Base-by-base conservation (phyloP, 2,113 vertebrate genomes). In the Rhea pennata region DNA sequence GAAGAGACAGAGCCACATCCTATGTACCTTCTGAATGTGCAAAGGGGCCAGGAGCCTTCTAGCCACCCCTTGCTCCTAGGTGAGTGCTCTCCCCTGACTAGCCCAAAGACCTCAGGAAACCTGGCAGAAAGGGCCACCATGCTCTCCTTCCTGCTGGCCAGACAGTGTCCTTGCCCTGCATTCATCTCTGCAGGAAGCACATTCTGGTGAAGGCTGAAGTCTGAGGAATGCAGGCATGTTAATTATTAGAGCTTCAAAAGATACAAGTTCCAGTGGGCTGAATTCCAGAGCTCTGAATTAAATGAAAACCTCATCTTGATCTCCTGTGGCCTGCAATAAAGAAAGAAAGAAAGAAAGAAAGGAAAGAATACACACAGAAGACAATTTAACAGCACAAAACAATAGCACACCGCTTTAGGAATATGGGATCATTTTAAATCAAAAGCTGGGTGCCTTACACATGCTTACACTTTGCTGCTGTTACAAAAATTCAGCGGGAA, bases 191-290 rank as follows among this genome's bases (percentile, higher is more conserved):
- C 87, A 93, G 90, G 75, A 87, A 96, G 66, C 40, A 76, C 44
- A 66, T 91, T 95, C 77, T 91, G 77, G 53, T 79, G 48, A 96
- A 66, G 2, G 9, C 48, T 72, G 62, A 40, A 82, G 74, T 82
- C 83, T 46, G 90, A 89, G 59, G 84, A 92, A 92, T 85, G 90
- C 15, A 82, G 80, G 74, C 66, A 89, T 91, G 84, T 92, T 93
- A 89, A 94, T 92, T 97, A 91, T 96, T 94, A 97, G 73, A 91
- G 53, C 70, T 95, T 96, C 95, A 94, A 92, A 96, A 93, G 80
- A 89, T 15, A 62, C 11, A 58, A 80, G 75, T 74, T 95, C 71
- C 67, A 94, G 71, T 77, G 84, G 73, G 80, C 70, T 76, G 78
- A 65, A 91, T 89, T 95, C 81, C 94, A 94, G 82, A 87, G 78